phyloP scores from a whole-genome alignment of 2,113 vertebrate genomes.

The Mobula birostris region DNA sequence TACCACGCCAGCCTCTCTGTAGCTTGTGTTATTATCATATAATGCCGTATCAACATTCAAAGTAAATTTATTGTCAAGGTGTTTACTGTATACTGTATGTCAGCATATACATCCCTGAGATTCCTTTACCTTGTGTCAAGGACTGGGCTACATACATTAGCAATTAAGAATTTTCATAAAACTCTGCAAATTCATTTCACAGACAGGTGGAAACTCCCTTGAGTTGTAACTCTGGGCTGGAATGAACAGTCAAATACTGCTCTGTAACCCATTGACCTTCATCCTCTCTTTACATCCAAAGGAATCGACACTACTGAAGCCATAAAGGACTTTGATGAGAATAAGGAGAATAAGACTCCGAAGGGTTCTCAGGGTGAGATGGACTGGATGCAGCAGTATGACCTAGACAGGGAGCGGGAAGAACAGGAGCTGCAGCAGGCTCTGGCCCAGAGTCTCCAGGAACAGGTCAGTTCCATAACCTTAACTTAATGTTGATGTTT shows the following conservation, averaged over 20 bases:
- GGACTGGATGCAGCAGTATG: conserved; percentile 93
- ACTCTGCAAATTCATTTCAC: neutral
- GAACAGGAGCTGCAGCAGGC: conserved; percentile 97
- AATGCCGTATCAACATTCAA: too few species aligned
- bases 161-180: neutral
- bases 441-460: conserved; percentile 90
- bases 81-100: too few species aligned
- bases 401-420: conserved; percentile 83
- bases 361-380: conserved; percentile 76
- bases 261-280: neutral
- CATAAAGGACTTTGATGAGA: conserved; percentile 88
- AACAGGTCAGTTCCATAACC: conserved; percentile 70
- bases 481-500: neutral
- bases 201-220: neutral
- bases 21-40: neutral
- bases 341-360: conserved; percentile 98
- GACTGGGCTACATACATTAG: neutral
- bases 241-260: neutral
- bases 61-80: too few species aligned
- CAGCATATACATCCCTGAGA: too few species aligned
- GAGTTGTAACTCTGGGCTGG: neutral
- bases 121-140: neutral
- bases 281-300: neutral
- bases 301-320: conserved; percentile 44
- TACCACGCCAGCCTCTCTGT: neutral